Percentiles rank a stretch among this genome's conserved stretches.
Conservation (phyloP, 2,888 invertebrate species). For the Ophion ventricosus region DNA sequence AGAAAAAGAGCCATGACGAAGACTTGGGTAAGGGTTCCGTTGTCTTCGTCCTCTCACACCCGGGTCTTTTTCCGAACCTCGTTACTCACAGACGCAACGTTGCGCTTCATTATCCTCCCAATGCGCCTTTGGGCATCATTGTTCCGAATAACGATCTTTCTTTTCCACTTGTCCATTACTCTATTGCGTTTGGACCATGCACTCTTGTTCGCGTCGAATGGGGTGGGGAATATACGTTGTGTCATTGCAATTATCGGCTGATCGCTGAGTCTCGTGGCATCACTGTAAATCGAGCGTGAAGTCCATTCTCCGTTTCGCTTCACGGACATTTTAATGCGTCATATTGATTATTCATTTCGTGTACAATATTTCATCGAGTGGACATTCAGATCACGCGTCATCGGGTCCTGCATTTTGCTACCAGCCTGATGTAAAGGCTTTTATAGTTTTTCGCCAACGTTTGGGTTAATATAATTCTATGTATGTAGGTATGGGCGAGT, state of each 20-base stretch:
- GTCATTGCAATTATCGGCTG: constrained; percentile 42
- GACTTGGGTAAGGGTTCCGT: neutral
- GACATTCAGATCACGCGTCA: neutral
- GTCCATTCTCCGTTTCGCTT: neutral
- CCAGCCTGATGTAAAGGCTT: neutral
- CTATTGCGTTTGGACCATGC: neutral
- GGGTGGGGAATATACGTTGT: constrained; percentile 2
- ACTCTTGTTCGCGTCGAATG: neutral
- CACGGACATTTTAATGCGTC: constrained; percentile 24
- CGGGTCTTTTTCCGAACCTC: constrained; percentile 15
- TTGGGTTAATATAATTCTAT: constrained; percentile 1
- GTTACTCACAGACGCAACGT: constrained; percentile 41
- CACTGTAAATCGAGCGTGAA: constrained; percentile 38
- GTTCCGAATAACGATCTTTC: constrained; percentile 46
- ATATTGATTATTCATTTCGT: constrained; percentile 32
- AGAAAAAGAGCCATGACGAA: neutral
- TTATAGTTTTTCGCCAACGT: neutral
- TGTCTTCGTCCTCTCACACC: constrained; percentile 1
- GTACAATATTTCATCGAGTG: constrained; percentile 18
- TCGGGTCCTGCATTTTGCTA: neutral
- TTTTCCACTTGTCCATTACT: neutral
- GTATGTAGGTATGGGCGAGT: neutral
- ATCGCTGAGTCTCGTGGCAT: constrained; percentile 12
- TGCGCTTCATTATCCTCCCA: constrained; percentile 45
- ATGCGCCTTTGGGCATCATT: constrained; percentile 54